These are phyloP conservation scores for Phalera bucephala DNA, from an alignment of 2,888 invertebrate species.

Conservation along the genomic window DNA sequence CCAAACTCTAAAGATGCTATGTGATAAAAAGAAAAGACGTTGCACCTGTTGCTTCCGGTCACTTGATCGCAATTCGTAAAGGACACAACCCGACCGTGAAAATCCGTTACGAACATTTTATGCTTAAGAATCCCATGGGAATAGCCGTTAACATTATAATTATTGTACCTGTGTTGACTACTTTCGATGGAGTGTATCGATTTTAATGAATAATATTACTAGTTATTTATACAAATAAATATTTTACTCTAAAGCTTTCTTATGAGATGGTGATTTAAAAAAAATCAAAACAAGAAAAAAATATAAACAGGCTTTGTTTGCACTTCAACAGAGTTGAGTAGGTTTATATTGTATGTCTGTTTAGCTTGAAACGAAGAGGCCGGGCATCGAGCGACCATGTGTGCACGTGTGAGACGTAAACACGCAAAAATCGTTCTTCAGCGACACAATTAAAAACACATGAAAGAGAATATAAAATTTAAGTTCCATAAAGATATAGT, in stretches of 20 bases:
- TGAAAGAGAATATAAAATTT: slow-evolving; percentile 28
- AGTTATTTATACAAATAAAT: no score
- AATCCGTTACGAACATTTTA: slow-evolving; percentile 63
- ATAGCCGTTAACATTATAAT: slow-evolving; percentile 17
- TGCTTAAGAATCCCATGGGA: slow-evolving; percentile 27
- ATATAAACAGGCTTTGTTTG: slow-evolving; percentile 18
- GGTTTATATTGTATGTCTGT: slow-evolving; percentile 25
- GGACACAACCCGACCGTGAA: slow-evolving; percentile 63
- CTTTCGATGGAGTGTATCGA: no score
- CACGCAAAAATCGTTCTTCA: slow-evolving; percentile 42
- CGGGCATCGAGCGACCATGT: slow-evolving; percentile 36
- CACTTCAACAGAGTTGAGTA: slow-evolving; percentile 9
- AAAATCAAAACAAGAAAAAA: slow-evolving; percentile 11
- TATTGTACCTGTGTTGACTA: background rate
- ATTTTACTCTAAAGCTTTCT: no score
- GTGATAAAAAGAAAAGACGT: slow-evolving; percentile 14
- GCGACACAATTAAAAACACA: slow-evolving; percentile 32
- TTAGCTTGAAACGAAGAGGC: slow-evolving; percentile 12
- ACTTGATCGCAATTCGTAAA: slow-evolving; percentile 54
- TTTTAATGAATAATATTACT: no score
- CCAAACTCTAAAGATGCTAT: slow-evolving; percentile 12
- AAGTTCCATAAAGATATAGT: no score
- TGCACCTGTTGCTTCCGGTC: slow-evolving; percentile 63
- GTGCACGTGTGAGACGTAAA: slow-evolving; percentile 45
- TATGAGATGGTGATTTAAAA: slow-evolving; percentile 10